phyloP scores from a whole-genome alignment of 2,888 invertebrate genomes.

The Oscheius myriophilus region DNA sequence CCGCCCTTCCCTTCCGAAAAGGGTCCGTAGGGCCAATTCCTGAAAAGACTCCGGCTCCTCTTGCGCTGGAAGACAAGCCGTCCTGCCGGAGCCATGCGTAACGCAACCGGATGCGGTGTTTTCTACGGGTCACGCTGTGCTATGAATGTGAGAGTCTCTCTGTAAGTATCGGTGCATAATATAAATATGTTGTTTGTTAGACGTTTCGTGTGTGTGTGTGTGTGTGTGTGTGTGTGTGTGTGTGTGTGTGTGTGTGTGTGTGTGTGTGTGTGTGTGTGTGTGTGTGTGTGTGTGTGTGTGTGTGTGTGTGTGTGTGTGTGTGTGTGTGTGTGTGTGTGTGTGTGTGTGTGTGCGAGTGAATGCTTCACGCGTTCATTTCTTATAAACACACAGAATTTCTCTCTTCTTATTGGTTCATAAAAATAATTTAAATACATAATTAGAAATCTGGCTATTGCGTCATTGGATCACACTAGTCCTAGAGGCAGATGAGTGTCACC shows the following conservation, averaged over 20 bases:
- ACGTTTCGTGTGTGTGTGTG: not conserved
- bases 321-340: constrained; percentile 13
- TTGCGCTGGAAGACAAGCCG: constrained; percentile 28
- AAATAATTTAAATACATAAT: no score
- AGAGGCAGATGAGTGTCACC: constrained; percentile 22
- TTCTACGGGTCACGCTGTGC: constrained; percentile 17
- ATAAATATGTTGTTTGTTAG: no score
- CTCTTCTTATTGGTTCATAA: no score
- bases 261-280: not conserved
- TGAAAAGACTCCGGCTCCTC: constrained; percentile 20
- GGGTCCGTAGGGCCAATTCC: constrained; percentile 24
- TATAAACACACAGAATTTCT: not conserved
- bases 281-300: not conserved
- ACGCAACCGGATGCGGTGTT: not conserved
- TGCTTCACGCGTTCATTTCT: constrained; percentile 6
- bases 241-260: not conserved
- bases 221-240: constrained; percentile 1
- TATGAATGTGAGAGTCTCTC: no score
- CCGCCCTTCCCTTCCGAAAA: constrained; percentile 62
- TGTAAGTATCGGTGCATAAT: no score
- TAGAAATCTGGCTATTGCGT: no score
- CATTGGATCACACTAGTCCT: no score
- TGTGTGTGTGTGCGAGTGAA: not conserved
- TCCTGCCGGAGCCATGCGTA: constrained; percentile 24
- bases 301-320: not conserved